Evolutionary conservation across 2,113 vertebrate species (phyloP), one percentile per base, ranked within the genome.

Genomic region (Chloebia gouldiae): DNA sequence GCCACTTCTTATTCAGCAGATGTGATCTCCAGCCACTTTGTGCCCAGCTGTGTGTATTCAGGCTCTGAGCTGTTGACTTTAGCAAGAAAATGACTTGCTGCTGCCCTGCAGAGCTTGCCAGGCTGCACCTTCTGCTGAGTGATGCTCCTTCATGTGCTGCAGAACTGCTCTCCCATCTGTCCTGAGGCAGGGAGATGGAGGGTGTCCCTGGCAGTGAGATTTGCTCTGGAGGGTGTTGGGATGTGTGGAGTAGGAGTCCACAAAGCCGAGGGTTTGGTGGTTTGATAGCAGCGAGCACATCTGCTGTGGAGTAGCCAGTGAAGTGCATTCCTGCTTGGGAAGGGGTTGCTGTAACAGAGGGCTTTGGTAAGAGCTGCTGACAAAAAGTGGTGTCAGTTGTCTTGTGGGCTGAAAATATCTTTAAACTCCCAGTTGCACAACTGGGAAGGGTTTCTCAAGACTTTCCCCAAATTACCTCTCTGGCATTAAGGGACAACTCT

Each of bases 1-100:
- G 86, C 71, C 90, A 49, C 79, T 91, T 97, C 92, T 92, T 59
- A 94, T 92, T 90, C 91, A 86, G 93, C 93, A 96, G 94, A 96
- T 95, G 96, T 90, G 94, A 72, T 95, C 92, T 82, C 30, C 21
- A 70, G 84, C 33, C 91, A 77, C 84, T 95, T 73, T 50, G 81
- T 83, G 87, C 85, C 87, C 94, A 96, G 96, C 95, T 96, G 95
- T 92, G 94, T 96, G 92, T 97, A 80, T 88, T 94, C 92, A 96
- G 88, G 76, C 85, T 86, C 79, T 7, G 88, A 84, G 72, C 92
- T 96, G 88, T 94, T 96, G 90, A 90, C 93, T 94, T 94, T 61
- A 96, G 86, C 40, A 42, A 81, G 90, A 90, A 81, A 90, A 92
- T 9, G 39, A n/a, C 56, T 88, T 15, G 53, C 69, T 31, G 72